phyloP scores from a whole-genome alignment of 2,888 invertebrate genomes.

The Panzeria rudis region DNA sequence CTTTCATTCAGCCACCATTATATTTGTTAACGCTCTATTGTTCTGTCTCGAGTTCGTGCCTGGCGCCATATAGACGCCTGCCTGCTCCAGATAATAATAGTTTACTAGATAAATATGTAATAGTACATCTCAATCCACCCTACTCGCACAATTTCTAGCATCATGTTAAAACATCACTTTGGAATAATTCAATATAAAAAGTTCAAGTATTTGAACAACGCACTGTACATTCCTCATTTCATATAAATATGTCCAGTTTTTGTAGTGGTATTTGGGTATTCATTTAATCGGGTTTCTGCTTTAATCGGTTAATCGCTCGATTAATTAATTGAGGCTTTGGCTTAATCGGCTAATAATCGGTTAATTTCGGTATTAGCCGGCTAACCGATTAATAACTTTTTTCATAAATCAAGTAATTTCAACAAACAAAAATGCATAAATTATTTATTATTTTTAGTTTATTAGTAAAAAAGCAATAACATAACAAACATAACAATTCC shows the following conservation, averaged over 20 bases:
- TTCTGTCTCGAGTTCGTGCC: slow-evolving; percentile 52
- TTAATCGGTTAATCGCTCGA: too few species aligned
- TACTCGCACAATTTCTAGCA: too few species aligned
- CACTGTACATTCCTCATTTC: not conserved
- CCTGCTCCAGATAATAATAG: slow-evolving; percentile 76
- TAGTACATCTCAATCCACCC: slow-evolving; percentile 11
- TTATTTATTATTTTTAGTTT: too few species aligned
- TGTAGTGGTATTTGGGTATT: not conserved
- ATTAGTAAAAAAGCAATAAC: too few species aligned
- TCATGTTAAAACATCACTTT: slow-evolving; percentile 22
- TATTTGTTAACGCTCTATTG: not conserved
- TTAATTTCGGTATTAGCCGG: too few species aligned
- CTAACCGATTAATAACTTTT: too few species aligned
- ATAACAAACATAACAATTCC: too few species aligned
- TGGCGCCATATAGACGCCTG: slow-evolving; percentile 80
- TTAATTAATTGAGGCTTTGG: too few species aligned
- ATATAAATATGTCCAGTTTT: not conserved
- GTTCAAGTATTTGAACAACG: not conserved
- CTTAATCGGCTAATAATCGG: too few species aligned
- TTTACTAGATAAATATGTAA: slow-evolving; percentile 47
- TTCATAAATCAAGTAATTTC: too few species aligned
- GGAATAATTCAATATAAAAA: slow-evolving; percentile 2
- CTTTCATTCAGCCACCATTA: not conserved
- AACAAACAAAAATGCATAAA: too few species aligned
- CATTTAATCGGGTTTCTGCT: too few species aligned